Conservation (phyloP, 2,888 invertebrate species). For the Andrena dorsata region DNA sequence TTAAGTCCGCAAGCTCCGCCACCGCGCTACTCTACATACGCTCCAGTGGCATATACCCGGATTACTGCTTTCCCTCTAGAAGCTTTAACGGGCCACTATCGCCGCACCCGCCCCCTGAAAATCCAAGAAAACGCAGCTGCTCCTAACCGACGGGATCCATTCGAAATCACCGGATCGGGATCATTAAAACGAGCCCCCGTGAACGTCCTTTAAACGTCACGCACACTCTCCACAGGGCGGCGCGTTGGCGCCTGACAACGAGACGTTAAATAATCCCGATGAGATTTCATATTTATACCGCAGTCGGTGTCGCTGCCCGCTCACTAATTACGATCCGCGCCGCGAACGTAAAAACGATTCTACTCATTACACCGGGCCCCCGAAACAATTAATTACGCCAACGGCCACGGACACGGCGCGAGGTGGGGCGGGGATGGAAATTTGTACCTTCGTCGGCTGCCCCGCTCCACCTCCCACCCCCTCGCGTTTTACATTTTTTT, state of each 20-base stretch:
- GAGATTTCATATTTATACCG: conserved; percentile 45
- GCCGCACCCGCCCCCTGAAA: not conserved
- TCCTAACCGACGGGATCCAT: not conserved
- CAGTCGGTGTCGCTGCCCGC: not conserved
- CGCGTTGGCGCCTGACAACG: conserved; percentile 3
- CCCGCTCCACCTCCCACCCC: conserved; percentile 2
- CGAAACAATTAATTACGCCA: conserved; percentile 53
- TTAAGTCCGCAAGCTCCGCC: too few species aligned
- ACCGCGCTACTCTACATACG: too few species aligned
- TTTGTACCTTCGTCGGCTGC: conserved; percentile 24
- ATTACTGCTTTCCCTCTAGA: not conserved
- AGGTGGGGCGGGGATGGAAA: conserved; percentile 5
- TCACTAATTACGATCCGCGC: conserved; percentile 42
- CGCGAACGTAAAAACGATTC: conserved; percentile 43
- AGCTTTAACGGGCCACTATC: conserved; percentile 1
- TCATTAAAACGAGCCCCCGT: conserved; percentile 30
- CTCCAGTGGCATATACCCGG: too few species aligned
- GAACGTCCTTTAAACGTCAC: conserved; percentile 12
- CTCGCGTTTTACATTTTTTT: not conserved
- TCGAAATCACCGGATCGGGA: conserved; percentile 30
- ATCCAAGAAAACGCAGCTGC: conserved; percentile 1
- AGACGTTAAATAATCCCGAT: conserved; percentile 37
- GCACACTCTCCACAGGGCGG: too few species aligned
- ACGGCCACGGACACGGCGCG: not conserved
- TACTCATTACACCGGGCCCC: conserved; percentile 38